Base-by-base conservation (phyloP, 2,113 vertebrate species). In the Sapajus apella region DNA sequence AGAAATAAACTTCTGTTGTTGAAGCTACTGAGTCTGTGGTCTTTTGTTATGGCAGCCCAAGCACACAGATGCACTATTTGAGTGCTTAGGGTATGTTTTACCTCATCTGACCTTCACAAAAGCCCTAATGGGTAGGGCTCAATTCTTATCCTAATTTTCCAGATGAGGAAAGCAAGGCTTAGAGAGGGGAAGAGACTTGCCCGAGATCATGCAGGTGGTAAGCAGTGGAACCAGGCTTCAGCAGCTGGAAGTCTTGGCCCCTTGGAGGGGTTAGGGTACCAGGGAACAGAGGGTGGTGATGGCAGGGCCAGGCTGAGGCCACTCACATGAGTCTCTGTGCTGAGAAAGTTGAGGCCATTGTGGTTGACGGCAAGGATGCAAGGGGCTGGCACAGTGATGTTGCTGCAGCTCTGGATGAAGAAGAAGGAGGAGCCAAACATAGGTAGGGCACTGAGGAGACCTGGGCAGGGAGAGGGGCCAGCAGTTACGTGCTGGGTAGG, bases 361-460 rank as follows among this genome's bases (percentile, higher is more conserved):
- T 99, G 99, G 98, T 99, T 99, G 93, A 99, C 98, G 0, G 99
- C 99, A 96, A 99, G 98, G 98, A 99, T 99, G 96, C 99, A 99
- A 3, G 99, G 99, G 0, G 99, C 99, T 0, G 99, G 91, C 16
- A 99, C 98, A 21, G 99, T 92, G 0, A 97, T 95, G 45, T 99
- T 99, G 98, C 99, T 99, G 90, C 99, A 99, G 98, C 99, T 99
- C 98, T 99, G 99, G 97, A 99, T 99, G 98, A 99, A 99, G 99
- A 99, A 99, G 99, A 99, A 99, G 76, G 99, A 99, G 0, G 99
- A 99, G 76, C 99, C 99, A 0, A 99, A 99, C 99, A 99, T 99
- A 79, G 99, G 99, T 90, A 99, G 99, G 93, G 99, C 99, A 0
- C 99, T 99, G 96, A 99, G 99, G 95, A 99, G 99, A 83, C 99